A percentile compares a stretch with the other conserved stretches of the same genome.
These are phyloP conservation scores for Cataglyphis altisquamis DNA, from an alignment of 2,888 invertebrate species.

Conservation along the genomic window DNA sequence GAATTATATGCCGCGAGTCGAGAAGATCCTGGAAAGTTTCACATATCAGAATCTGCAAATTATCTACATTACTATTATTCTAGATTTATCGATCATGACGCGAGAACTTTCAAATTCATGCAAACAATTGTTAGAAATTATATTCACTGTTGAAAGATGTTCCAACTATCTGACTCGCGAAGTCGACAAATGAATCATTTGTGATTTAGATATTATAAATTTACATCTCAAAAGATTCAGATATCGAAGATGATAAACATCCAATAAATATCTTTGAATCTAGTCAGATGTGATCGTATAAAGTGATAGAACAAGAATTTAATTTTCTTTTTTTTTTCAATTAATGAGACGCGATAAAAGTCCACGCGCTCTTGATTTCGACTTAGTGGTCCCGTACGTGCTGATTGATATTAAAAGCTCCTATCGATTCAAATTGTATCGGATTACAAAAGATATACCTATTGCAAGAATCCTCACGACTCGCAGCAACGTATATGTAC, in stretches of 20 bases:
- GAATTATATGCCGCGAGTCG: slow-evolving; percentile 37
- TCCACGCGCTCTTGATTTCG: not conserved
- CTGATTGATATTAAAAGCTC: not conserved
- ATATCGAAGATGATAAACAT: not conserved
- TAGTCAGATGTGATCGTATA: not conserved
- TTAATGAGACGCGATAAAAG: not conserved
- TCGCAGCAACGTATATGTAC: slow-evolving; percentile 48
- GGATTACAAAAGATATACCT: not conserved
- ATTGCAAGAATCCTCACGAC: slow-evolving; percentile 33
- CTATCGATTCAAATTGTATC: not conserved
- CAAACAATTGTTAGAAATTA: slow-evolving; percentile 11
- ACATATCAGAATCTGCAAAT: not conserved
- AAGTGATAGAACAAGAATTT: not conserved
- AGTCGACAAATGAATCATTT: not conserved
- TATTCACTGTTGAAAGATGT: not conserved
- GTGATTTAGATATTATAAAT: not conserved
- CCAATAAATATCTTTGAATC: slow-evolving; percentile 9
- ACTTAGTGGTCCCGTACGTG: slow-evolving; percentile 34
- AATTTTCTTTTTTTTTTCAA: not conserved
- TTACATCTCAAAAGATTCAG: not conserved
- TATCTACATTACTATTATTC: not conserved
- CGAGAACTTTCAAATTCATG: not conserved
- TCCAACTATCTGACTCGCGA: not conserved
- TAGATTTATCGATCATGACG: not conserved
- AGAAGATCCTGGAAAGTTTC: slow-evolving; percentile 1